Evolutionary conservation across 2,797 vertebrate genomes (phyloP).

Genomic region (Odontamblyopus lacepedii): DNA sequence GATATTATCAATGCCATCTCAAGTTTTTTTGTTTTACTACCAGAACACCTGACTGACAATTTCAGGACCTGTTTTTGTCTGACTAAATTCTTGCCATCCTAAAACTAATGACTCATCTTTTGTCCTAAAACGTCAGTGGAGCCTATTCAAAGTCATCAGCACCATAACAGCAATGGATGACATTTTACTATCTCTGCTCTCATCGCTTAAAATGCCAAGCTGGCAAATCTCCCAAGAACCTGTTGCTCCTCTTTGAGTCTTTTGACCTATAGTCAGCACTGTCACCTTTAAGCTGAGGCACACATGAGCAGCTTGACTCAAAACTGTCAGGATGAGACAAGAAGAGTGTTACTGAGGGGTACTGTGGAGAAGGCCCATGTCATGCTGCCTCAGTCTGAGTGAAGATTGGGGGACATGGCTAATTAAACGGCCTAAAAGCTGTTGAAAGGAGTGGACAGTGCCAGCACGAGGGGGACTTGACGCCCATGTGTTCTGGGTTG

Average conservation of each 20-base stretch:
- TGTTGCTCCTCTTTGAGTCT: slow-evolving; percentile 45
- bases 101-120: background rate
- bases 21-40: background rate
- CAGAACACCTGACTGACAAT: background rate
- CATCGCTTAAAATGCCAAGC: slow-evolving; percentile 23
- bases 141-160: slow-evolving; percentile 12
- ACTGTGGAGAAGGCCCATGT: slow-evolving; percentile 32
- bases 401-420: slow-evolving; percentile 59
- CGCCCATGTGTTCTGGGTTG: slow-evolving; percentile 71
- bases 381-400: slow-evolving; percentile 36
- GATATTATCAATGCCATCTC: too few relatives aligned
- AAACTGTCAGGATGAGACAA: slow-evolving; percentile 55
- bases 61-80: background rate
- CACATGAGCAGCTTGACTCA: slow-evolving; percentile 42
- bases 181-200: slow-evolving; percentile 47
- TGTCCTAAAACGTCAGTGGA: slow-evolving; percentile 16
- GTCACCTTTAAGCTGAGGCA: slow-evolving; percentile 30
- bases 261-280: slow-evolving; percentile 42
- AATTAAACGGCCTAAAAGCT: slow-evolving; percentile 71
- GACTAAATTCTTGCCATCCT: background rate
- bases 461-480: slow-evolving; percentile 63
- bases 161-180: slow-evolving; percentile 26
- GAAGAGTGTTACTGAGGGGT: slow-evolving; percentile 50
- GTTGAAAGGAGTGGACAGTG: slow-evolving; percentile 70
- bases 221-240: slow-evolving; percentile 57